Percentiles rank a stretch among this genome's conserved stretches.
Conservation (phyloP, 2,797 vertebrate genomes). For the Mergus octosetaceus region DNA sequence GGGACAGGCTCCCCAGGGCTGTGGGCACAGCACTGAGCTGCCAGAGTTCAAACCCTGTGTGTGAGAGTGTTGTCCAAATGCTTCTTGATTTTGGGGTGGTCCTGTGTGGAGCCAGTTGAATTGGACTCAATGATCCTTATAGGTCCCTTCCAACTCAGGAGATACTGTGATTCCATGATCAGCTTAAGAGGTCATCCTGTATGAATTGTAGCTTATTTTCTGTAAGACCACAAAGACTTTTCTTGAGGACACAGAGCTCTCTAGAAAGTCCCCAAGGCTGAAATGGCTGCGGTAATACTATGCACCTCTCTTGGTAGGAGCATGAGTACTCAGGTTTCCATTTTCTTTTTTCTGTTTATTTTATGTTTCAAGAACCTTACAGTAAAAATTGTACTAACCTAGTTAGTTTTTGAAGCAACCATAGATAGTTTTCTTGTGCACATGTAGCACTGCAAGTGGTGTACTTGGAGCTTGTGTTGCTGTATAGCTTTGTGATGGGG, state of each 20-base stretch:
- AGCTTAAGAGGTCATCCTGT: neutral
- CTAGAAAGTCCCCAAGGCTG: neutral
- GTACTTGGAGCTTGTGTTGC: neutral
- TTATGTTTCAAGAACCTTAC: neutral
- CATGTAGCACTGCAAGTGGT: neutral
- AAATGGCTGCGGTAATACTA: neutral
- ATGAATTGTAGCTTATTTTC: neutral
- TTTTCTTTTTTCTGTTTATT: neutral
- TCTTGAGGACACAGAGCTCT: neutral
- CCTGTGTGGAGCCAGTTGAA: too few relatives aligned
- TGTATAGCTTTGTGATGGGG: neutral
- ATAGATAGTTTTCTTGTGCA: neutral
- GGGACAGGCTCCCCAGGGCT: too few relatives aligned
- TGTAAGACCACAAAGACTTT: rapidly evolving
- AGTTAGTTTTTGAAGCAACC: neutral
- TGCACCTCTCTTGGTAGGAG: neutral
- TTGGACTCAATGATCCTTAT: too few relatives aligned
- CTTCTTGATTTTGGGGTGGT: too few relatives aligned
- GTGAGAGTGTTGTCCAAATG: too few relatives aligned
- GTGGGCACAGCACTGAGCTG: too few relatives aligned
- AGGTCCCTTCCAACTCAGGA: too few relatives aligned
- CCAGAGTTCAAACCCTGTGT: too few relatives aligned
- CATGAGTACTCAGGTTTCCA: neutral
- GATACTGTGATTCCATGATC: too few relatives aligned
- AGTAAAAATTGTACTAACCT: neutral